Evolutionary conservation across 64 coral and sea anemone species (phyloP), one percentile per base, ranked within the genome.

Genomic region (Montipora efflorescens): DNA sequence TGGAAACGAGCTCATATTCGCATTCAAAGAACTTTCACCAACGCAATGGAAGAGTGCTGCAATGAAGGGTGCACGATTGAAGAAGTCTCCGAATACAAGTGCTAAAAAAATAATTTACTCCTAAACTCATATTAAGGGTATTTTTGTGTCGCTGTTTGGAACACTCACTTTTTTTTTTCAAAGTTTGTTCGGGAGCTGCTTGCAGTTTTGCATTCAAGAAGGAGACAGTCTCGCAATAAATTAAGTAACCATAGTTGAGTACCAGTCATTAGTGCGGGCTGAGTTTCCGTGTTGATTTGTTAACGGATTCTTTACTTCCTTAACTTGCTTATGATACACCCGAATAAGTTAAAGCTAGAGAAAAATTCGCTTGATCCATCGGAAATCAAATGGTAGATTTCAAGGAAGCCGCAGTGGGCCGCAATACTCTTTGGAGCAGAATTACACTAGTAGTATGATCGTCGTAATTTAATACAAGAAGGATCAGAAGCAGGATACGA

Each of bases 1-100:
- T 86, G 44, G 44, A 78, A 78, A 18, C 45, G 62, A 14, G n/a
- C 36, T 21, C 82, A 50, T 15, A 2, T 20, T 16, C 15, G 7
- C 1, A 84, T 8, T 61, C 15, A 16, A 68, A 46, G 82, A 71
- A 49, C 82, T 49, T 9, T 3, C 0, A 50, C 46, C 5, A 50
- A 86, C 67, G 82, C 62, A 11, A 16, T 49, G 16, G 82, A 86
- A 22, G 82, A 86, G n/a, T 86, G 82, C 8, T 86, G 82, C 22
- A 10, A 49, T 0, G 82, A 86, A 71, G 66, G 66, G 4, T 86
- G 82, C 62, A 50, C 82, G 7, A 1, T 23, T n/a, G 82, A 86
- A 86, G 82, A 86, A 86, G 19, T 86, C 4, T 18, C 64, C n/a
- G 82, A 86, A 86, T 86, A 86, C 71, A 0, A 0, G 7, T 86